Evolutionary conservation across 35 echinoderm and acorn worm genomes (phyloP).

Genomic region (Strongylocentrotus purpuratus): DNA sequence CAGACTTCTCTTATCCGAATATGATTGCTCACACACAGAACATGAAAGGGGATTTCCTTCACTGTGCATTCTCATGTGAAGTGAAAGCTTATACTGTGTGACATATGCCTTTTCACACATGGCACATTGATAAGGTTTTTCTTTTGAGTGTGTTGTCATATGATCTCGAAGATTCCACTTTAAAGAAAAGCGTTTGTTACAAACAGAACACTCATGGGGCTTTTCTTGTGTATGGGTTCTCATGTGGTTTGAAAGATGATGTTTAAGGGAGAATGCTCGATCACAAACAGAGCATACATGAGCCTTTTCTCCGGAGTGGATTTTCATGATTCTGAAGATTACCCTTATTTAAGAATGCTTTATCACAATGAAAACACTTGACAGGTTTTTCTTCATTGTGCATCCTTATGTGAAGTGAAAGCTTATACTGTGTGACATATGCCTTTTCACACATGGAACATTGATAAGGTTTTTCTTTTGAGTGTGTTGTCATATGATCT

Average conservation of each 20-base stretch:
- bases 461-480: too few species aligned
- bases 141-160: conserved; percentile 41
- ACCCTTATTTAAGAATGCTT: too few species aligned
- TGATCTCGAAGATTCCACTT: conserved; percentile 33
- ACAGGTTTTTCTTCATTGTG: too few species aligned
- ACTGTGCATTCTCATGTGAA: background rate
- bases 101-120: conserved; percentile 60
- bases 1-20: background rate
- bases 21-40: background rate
- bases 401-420: too few species aligned
- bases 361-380: too few species aligned
- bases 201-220: conserved; percentile 59
- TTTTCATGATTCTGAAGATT: too few species aligned
- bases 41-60: background rate
- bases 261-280: conserved; percentile 61
- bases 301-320: too few species aligned
- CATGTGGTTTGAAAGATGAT: conserved; percentile 62
- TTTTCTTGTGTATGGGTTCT: conserved; percentile 71
- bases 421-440: too few species aligned
- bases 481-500: too few species aligned
- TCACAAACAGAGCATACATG: background rate
- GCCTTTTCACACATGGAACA: too few species aligned
- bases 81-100: background rate
- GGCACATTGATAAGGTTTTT: conserved; percentile 38
- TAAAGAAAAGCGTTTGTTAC: background rate